Base-by-base conservation (phyloP, 1,140 invertebrate genomes). In the Drosophila jambulina region DNA sequence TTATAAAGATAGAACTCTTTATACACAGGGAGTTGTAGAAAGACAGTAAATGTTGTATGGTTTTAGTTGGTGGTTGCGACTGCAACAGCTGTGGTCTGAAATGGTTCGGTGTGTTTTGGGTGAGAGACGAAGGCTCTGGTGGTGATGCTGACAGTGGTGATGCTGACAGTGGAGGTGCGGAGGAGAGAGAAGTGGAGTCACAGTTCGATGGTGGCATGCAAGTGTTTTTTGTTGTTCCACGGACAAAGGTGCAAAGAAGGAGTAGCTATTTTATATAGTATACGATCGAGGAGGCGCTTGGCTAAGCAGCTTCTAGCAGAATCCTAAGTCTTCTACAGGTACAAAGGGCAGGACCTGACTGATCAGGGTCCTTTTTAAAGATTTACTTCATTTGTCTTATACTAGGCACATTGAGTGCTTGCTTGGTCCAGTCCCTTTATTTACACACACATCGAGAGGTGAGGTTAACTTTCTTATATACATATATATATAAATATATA, bases 1-100 rank as follows among this genome's bases (percentile, higher is more conserved):
- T 56, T 27, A 77, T 71, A 80, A 71, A 78, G 75, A 83, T 78
- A 84, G 36, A 80, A 84, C 49, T 65, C 48, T 63, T 82, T 91
- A 91, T 90, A 91, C 82, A 91, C 90, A 91, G 90, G 90, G 90
- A 91, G 90, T 86, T 91, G 91, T 91, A 91, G 90, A 87, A 87
- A 87, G 84, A 87, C 77, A 88, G 85, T 90, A 65, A 71, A 78
- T 88, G 76, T 84, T 77, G 51, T 85, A 23, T 54, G 63, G 65
- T 85, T 79, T 72, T 43, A 46, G 49, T 71, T 70, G 49, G 29
- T 63, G 49, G 70, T 67, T 61, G 69, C 48, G 63, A 70, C 69
- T 62, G 71, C 74, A 65, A 85, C 59, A 65, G 77, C 54, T 62
- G 72, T 80, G 72, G 48, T 62, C 61, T 63, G 69, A 51, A 65